Evolutionary conservation across 2,113 vertebrate species (phyloP), one percentile per base, ranked within the genome.

Genomic region (Sakesphorus luctuosus): DNA sequence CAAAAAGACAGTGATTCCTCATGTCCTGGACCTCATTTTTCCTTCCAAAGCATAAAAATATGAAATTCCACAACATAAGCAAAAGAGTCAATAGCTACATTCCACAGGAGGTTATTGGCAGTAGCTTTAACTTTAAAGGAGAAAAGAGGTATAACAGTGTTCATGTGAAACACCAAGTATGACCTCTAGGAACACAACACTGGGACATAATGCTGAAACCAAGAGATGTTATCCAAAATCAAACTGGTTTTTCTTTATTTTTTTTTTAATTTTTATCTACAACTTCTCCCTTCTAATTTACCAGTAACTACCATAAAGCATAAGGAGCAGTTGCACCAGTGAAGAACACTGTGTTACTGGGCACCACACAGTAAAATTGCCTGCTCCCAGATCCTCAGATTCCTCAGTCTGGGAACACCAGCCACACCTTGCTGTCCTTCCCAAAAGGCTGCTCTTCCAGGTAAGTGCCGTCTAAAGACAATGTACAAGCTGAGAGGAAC

Each of bases 371-470:
- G 61, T 75, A 88, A 84, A 89, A 74, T 53, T 78, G 17, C 61
- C n/a, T 59, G 81, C 40, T 84, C 47, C 21, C 4, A 31, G 74
- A 66, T 53, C 18, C 38, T 84, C 55, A 35, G 11, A 75, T 47
- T 53, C 52, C 73, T 61, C 3, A 1, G 29, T 25, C 19, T 35
- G 19, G 66, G 52, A 75, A 14, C 36, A 40, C 33, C 53, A 79
- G 28, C 29, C 53, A 55, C 13, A 31, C 28, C 76, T 84, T 17
- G 14, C 72, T 56, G 43, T 66, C 61, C 72, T 59, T 81, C 47
- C 83, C 95, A 87, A 56, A 89, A 90, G 72, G 65, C 92, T 87
- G 62, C 46, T 65, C 9, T 73, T 28, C 33, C 91, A 88, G 35
- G 29, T 24, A 59, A 26, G 56, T 1, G 0, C 72, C 11, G 3